Percentiles rank a stretch among this genome's conserved stretches.
phyloP scores from a whole-genome alignment of 2,888 invertebrate genomes.

The Rhagonycha lutea region DNA sequence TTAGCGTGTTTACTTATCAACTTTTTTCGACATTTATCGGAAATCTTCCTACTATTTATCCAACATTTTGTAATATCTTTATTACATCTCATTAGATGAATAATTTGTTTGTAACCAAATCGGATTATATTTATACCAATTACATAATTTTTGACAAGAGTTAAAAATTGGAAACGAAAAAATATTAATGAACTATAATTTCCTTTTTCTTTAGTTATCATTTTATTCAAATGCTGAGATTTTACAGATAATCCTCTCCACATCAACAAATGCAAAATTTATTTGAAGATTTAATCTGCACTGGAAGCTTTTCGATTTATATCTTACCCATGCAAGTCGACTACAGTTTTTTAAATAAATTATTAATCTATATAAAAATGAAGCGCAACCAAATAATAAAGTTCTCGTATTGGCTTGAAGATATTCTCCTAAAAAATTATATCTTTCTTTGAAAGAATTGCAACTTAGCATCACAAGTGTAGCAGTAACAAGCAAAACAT shows the following conservation, averaged over 20 bases:
- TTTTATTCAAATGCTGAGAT: background rate
- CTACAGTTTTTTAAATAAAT: no score
- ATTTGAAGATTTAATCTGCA: background rate
- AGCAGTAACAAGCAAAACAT: background rate
- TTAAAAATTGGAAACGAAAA: background rate
- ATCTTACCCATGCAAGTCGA: no score
- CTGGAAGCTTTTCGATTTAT: no score
- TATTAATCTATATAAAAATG: background rate
- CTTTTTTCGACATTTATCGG: constrained; percentile 12
- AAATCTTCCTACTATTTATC: constrained; percentile 14
- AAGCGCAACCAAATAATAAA: background rate
- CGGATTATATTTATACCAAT: background rate
- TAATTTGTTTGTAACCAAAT: background rate
- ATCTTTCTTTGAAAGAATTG: background rate
- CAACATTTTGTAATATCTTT: background rate
- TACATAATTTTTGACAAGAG: background rate
- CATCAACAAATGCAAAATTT: background rate
- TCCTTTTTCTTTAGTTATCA: background rate
- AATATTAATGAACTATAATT: background rate
- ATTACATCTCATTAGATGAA: background rate
- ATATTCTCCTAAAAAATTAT: background rate
- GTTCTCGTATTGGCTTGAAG: background rate
- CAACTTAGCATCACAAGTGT: background rate
- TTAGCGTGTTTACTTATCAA: constrained; percentile 17
- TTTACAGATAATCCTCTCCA: background rate